Evolutionary conservation across 2,113 vertebrate species (phyloP).

Genomic region (Illadopsis cleaveri): DNA sequence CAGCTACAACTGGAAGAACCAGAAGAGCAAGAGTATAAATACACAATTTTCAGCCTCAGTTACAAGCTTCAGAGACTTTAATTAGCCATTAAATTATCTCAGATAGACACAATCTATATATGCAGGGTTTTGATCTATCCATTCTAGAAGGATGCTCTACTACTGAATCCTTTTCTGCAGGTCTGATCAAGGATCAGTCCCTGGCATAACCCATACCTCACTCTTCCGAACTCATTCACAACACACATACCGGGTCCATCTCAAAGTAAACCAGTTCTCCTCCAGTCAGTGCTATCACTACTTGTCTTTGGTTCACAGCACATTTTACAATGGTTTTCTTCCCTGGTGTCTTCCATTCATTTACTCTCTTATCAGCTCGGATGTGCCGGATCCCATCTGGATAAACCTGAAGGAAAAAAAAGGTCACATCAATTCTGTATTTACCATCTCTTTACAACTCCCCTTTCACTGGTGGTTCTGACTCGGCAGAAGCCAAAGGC

Average conservation of each 20-base stretch:
- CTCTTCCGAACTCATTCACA: background rate
- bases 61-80: background rate
- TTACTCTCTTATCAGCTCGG: constrained; percentile 96
- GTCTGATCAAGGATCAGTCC: background rate
- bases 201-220: background rate
- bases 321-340: constrained; percentile 98
- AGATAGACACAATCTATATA: background rate
- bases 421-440: background rate
- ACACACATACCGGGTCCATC: constrained; percentile 92
- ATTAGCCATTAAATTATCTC: background rate
- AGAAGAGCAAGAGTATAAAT: background rate
- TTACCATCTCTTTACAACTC: background rate
- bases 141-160: background rate
- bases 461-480: background rate
- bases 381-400: constrained; percentile 98
- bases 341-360: constrained; percentile 98
- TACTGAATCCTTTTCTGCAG: background rate
- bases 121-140: background rate
- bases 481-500: background rate
- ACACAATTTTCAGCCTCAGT: background rate
- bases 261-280: constrained; percentile 98
- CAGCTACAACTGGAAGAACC: background rate
- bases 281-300: constrained; percentile 97
- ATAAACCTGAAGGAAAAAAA: constrained; percentile 82
- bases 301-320: constrained; percentile 97